A percentile compares a stretch with the other conserved stretches of the same genome.
These are phyloP conservation scores for Geopemphigus sp. DNA, from an alignment of 1,140 invertebrate species.

Conservation along the genomic window DNA sequence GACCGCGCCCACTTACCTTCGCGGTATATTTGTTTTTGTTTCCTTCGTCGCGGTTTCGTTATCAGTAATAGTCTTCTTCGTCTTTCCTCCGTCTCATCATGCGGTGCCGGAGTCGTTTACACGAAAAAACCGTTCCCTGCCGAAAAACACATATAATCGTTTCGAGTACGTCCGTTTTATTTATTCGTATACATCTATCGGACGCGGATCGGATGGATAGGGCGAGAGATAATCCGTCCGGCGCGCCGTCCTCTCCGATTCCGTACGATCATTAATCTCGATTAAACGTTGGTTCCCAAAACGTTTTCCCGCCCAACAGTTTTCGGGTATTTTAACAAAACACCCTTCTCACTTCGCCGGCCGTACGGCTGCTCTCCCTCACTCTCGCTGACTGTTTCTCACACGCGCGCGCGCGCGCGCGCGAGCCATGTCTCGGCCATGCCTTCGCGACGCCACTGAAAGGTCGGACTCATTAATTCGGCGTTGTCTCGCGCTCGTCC, in stretches of 20 bases:
- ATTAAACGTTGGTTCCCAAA: constrained; percentile 28
- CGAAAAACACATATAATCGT: not conserved
- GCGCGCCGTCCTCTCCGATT: no score
- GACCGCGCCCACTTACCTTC: constrained; percentile 37
- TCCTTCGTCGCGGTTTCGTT: constrained; percentile 5
- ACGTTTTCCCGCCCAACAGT: constrained; percentile 30
- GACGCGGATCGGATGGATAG: no score
- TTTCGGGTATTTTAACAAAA: constrained; percentile 45
- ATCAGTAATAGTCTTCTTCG: constrained; percentile 11
- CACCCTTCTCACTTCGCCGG: constrained; percentile 5
- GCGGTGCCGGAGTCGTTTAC: not conserved
- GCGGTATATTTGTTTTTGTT: constrained; percentile 18
- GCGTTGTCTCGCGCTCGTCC: constrained; percentile 31
- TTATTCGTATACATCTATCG: not conserved
- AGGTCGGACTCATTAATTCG: constrained; percentile 44
- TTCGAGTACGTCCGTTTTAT: not conserved
- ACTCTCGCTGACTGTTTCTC: no score
- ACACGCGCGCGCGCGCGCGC: no score
- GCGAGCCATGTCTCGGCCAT: constrained; percentile 9
- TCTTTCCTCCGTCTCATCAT: constrained; percentile 37
- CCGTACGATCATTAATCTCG: constrained; percentile 45
- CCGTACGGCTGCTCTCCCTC: not conserved
- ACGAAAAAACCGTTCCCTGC: constrained; percentile 1
- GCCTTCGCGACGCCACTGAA: constrained; percentile 23
- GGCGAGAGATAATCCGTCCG: no score